Evolutionary conservation across 2,888 invertebrate genomes (phyloP).

Genomic region (Cecidostiba fungosa): DNA sequence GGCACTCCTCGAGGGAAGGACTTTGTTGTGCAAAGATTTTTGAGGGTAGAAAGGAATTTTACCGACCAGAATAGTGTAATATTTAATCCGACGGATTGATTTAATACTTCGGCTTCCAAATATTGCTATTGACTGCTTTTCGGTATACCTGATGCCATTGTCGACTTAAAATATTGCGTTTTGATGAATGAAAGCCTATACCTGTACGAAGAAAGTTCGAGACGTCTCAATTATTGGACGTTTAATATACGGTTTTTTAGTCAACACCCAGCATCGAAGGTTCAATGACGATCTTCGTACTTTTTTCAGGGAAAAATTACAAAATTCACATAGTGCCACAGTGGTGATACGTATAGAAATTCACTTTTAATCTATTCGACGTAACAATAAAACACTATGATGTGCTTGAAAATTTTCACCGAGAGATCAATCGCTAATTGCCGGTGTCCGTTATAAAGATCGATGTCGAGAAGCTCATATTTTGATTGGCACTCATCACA

Average conservation of each 20-base stretch:
- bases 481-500: neutral
- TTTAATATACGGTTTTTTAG: neutral
- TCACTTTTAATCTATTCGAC: no score
- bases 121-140: neutral
- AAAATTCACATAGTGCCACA: neutral
- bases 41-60: constrained; percentile 14
- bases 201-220: constrained; percentile 3
- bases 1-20: constrained; percentile 16
- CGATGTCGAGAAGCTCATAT: neutral
- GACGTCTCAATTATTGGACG: constrained; percentile 18
- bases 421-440: no score
- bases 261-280: neutral
- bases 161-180: neutral
- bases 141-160: neutral
- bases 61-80: neutral
- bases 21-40: constrained; percentile 42
- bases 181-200: constrained; percentile 1
- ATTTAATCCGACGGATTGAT: constrained; percentile 37
- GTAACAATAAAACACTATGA: no score
- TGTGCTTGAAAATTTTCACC: no score
- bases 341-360: neutral
- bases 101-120: neutral
- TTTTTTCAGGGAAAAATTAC: neutral
- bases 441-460: neutral
- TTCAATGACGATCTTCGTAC: neutral